These are phyloP conservation scores for Saccostrea cuccullata DNA, from an alignment of 1,140 invertebrate genomes.

Conservation along the genomic window DNA sequence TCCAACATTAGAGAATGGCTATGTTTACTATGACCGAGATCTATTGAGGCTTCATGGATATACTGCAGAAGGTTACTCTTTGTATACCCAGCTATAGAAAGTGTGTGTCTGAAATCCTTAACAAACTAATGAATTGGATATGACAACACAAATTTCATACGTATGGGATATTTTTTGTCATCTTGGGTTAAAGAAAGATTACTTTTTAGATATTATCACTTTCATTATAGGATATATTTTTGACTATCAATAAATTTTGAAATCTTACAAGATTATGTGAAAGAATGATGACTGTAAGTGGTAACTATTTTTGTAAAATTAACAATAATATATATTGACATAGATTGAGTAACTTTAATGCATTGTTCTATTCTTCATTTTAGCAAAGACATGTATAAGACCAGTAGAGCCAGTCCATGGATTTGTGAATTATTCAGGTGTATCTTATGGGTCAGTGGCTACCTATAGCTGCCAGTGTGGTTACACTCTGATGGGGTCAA, in stretches of 20 bases:
- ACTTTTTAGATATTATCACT: too few relatives aligned
- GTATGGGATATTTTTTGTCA: neutral
- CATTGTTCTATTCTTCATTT: neutral
- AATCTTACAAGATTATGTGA: too few relatives aligned
- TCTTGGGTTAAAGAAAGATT: too few relatives aligned
- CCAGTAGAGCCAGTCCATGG: slow-evolving; percentile 54
- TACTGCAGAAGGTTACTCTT: slow-evolving; percentile 49
- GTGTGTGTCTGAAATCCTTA: slow-evolving; percentile 50
- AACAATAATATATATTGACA: too few relatives aligned
- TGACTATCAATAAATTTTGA: too few relatives aligned
- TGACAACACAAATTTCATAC: neutral
- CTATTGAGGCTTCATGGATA: slow-evolving; percentile 19
- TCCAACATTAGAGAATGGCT: slow-evolving; percentile 46
- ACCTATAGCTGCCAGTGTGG: slow-evolving; percentile 61
- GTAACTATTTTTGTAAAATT: too few relatives aligned
- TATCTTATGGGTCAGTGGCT: slow-evolving; percentile 47
- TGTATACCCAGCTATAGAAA: too few relatives aligned
- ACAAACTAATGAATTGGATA: too few relatives aligned
- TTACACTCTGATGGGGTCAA: slow-evolving; percentile 58
- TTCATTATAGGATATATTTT: too few relatives aligned
- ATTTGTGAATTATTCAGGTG: slow-evolving; percentile 42
- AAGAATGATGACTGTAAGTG: too few relatives aligned
- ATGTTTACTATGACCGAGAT: slow-evolving; percentile 44
- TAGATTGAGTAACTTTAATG: neutral
- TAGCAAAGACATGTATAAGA: neutral